phyloP scores from a whole-genome alignment of 2,113 vertebrate genomes.

The Nothoprocta pentlandii region DNA sequence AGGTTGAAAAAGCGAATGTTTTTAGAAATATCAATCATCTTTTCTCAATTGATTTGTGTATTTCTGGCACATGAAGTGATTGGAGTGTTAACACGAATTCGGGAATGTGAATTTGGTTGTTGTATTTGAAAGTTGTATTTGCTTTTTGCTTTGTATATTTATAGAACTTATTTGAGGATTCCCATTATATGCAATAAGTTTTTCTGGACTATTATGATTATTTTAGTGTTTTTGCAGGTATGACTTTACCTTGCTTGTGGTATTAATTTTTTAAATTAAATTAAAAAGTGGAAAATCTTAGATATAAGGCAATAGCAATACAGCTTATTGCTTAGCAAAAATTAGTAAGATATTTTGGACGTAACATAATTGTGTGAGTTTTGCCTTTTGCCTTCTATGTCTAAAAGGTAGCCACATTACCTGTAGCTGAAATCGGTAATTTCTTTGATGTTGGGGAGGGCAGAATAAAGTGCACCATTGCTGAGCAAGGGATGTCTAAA shows the following conservation, averaged over 20 bases:
- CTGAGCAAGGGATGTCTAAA: not conserved
- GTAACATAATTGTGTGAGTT: not conserved
- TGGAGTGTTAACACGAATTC: not conserved
- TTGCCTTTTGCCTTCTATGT: not conserved
- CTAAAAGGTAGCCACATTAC: not conserved
- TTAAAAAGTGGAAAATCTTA: not conserved
- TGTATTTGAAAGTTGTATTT: not conserved
- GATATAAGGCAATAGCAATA: not conserved
- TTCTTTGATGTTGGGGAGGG: not conserved
- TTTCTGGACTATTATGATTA: not conserved
- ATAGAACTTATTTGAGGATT: not conserved
- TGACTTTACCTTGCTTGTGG: not conserved
- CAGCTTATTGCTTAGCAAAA: not conserved
- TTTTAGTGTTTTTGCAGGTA: not conserved
- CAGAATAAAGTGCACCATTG: not conserved
- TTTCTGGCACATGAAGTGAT: not conserved
- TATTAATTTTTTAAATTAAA: not conserved
- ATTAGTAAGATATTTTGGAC: not conserved
- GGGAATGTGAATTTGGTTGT: not conserved
- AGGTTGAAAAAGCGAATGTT: not conserved
- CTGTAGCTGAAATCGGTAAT: not conserved
- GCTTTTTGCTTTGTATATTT: not conserved
- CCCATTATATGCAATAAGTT: too few relatives aligned
- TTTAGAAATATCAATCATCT: not conserved
- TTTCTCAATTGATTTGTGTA: not conserved